These are phyloP conservation scores for Epistrophe eligans DNA, from an alignment of 2,888 invertebrate species.

Conservation along the genomic window DNA sequence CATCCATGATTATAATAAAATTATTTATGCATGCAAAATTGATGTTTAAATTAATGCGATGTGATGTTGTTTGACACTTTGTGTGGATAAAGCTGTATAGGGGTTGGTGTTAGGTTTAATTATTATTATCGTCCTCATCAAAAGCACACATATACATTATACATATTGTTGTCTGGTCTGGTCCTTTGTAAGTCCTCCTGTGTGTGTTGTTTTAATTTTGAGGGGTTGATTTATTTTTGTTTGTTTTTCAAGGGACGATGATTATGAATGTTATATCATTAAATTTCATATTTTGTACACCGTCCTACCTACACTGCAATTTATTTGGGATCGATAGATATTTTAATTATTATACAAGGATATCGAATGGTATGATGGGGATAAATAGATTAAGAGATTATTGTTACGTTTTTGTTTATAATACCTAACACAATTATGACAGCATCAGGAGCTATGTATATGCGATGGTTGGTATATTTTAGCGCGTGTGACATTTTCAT, in stretches of 20 bases:
- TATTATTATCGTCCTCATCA: conserved; percentile 20
- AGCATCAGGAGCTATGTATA: not conserved
- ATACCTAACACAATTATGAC: not conserved
- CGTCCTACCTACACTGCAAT: not conserved
- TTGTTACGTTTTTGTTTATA: not conserved
- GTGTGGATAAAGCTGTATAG: conserved; percentile 9
- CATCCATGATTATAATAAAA: conserved; percentile 62
- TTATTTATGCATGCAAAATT: conserved; percentile 70
- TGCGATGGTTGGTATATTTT: not conserved
- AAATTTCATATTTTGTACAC: not conserved
- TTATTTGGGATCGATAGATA: conserved; percentile 12
- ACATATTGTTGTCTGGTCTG: not conserved
- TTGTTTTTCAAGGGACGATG: conserved; percentile 5
- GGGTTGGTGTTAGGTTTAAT: conserved; percentile 53
- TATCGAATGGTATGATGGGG: conserved; percentile 19
- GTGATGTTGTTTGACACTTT: conserved; percentile 59
- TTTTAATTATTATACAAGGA: conserved; percentile 30
- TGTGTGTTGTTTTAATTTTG: conserved; percentile 18
- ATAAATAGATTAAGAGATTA: conserved; percentile 23
- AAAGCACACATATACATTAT: not conserved
- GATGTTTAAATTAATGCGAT: conserved; percentile 59
- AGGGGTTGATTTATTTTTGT: not conserved
- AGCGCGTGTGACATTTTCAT: not conserved
- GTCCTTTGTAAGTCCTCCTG: not conserved
- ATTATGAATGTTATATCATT: conserved; percentile 4